phyloP scores from a whole-genome alignment of 1,140 invertebrate species.

The Cylas formicarius region DNA sequence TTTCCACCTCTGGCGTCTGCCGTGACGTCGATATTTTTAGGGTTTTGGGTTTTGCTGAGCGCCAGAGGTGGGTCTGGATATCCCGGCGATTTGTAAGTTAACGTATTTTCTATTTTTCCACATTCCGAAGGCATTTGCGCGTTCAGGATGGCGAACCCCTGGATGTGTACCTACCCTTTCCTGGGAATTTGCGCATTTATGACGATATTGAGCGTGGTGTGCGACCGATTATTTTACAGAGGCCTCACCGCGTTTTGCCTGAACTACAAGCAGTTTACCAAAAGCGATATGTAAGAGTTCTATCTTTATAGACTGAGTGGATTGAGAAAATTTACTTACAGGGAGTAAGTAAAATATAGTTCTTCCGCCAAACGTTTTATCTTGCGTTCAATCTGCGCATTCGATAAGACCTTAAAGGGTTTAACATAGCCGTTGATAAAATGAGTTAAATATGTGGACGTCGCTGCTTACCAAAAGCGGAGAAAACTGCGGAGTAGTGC shows the following conservation, averaged over 20 bases:
- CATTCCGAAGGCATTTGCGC: not conserved
- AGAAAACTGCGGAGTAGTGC: too few species aligned
- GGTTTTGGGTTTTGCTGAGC: constrained; percentile 5
- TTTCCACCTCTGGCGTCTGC: constrained; percentile 14
- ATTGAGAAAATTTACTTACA: too few species aligned
- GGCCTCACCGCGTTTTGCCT: constrained; percentile 12
- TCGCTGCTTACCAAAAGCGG: too few species aligned
- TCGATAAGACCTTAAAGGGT: too few species aligned
- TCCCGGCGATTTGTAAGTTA: constrained; percentile 15
- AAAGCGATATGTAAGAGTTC: constrained; percentile 1
- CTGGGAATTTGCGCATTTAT: constrained; percentile 16
- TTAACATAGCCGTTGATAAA: too few species aligned
- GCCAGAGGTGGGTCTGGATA: constrained; percentile 15
- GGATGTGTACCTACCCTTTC: constrained; percentile 20
- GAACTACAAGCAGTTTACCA: constrained; percentile 3
- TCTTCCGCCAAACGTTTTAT: too few species aligned
- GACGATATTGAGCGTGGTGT: constrained; percentile 11
- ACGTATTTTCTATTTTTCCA: not conserved
- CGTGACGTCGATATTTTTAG: constrained; percentile 11
- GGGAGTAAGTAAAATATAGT: too few species aligned
- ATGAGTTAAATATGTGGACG: too few species aligned
- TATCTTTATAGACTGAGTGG: not conserved
- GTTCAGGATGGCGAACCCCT: constrained; percentile 14
- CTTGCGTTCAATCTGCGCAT: too few species aligned
- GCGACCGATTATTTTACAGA: constrained; percentile 6